Evolutionary conservation across 2,888 invertebrate genomes (phyloP).

Genomic region (Chrysolina haemoptera): DNA sequence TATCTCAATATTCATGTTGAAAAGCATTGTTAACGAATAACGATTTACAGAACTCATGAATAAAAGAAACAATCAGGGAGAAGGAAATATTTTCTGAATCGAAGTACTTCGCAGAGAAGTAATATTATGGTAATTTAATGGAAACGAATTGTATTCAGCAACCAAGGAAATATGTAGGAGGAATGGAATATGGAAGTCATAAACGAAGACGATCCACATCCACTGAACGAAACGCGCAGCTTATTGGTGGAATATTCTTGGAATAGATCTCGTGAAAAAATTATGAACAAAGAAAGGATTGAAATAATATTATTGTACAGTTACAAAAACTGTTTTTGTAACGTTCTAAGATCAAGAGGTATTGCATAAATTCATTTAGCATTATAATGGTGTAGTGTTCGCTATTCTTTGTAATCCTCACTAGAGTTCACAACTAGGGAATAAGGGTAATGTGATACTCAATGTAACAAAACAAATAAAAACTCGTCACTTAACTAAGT

Average conservation of each 20-base stretch:
- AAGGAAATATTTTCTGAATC: background rate
- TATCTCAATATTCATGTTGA: background rate
- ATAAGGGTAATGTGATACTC: too few species aligned
- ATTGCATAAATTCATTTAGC: too few species aligned
- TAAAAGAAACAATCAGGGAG: conserved; percentile 10
- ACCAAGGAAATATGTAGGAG: background rate
- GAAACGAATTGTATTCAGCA: background rate
- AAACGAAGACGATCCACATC: background rate
- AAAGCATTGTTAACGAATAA: background rate
- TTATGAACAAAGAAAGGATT: too few species aligned
- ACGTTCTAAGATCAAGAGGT: too few species aligned
- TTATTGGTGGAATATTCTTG: background rate
- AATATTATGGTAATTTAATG: background rate
- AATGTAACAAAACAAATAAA: too few species aligned
- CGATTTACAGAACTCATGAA: background rate
- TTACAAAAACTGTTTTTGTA: too few species aligned
- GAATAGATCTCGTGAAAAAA: too few species aligned
- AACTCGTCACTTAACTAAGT: too few species aligned
- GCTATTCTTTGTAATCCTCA: too few species aligned
- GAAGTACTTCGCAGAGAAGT: background rate
- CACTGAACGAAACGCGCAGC: background rate
- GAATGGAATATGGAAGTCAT: background rate
- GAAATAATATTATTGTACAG: too few species aligned
- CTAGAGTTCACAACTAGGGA: too few species aligned
- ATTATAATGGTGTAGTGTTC: too few species aligned